Conservation (phyloP, 2,888 invertebrate genomes). For the Leucophora obtusa region DNA sequence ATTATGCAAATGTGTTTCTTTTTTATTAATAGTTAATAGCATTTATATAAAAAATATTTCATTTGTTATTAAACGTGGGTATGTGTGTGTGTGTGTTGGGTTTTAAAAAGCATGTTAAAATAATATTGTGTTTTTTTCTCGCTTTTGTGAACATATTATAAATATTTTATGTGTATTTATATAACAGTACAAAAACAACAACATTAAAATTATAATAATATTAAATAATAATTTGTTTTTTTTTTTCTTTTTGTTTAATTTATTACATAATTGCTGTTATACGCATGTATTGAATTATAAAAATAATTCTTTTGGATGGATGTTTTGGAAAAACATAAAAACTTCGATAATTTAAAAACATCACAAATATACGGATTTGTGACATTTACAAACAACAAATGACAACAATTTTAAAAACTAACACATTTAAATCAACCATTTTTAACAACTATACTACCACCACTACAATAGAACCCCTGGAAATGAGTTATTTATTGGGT, state of each 20-base stretch:
- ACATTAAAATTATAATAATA: neutral
- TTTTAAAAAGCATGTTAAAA: slow-evolving; percentile 44
- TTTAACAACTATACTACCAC: neutral
- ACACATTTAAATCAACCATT: neutral
- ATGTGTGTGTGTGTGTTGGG: neutral
- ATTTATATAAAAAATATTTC: neutral
- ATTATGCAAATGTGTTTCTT: slow-evolving; percentile 3
- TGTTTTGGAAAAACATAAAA: neutral
- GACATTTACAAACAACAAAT: neutral
- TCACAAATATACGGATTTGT: neutral
- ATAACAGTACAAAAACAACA: neutral
- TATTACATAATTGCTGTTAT: slow-evolving; percentile 25
- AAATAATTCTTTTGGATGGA: neutral
- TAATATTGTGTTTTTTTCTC: slow-evolving; percentile 40
- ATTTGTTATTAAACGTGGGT: neutral
- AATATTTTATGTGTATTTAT: slow-evolving; percentile 32
- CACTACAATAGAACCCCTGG: slow-evolving; percentile 81
- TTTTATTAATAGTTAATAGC: neutral
- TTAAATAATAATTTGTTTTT: neutral
- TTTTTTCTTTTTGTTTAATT: neutral
- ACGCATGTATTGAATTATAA: slow-evolving; percentile 1
- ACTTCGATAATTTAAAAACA: neutral
- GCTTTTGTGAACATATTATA: slow-evolving; percentile 31
- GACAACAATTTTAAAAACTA: neutral
- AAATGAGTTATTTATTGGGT: slow-evolving; percentile 82